Conservation (phyloP, 2,113 vertebrate genomes). For the Alaudala cheleensis region DNA sequence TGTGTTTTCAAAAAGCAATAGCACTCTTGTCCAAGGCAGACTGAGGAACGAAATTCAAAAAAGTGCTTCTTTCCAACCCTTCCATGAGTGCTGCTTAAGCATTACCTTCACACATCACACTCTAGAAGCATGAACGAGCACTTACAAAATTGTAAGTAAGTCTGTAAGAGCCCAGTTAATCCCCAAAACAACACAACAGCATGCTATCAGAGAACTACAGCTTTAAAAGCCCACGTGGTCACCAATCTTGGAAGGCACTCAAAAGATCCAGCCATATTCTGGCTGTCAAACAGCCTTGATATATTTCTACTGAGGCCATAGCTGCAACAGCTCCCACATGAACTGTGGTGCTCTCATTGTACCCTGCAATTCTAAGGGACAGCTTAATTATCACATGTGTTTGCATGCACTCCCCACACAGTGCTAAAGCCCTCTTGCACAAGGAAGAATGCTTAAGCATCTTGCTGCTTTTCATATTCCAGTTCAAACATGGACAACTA, state of each 20-base stretch:
- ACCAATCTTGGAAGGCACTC: neutral
- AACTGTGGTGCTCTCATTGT: neutral
- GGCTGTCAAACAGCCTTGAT: neutral
- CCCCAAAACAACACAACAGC: neutral
- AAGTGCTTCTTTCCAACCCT: neutral
- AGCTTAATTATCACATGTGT: neutral
- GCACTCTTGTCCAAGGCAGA: neutral
- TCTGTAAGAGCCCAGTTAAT: neutral
- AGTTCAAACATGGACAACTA: neutral
- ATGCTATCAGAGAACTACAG: neutral
- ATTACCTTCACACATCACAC: neutral
- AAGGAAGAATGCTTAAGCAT: neutral
- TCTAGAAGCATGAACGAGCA: neutral
- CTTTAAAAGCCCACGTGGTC: neutral
- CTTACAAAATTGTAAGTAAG: neutral
- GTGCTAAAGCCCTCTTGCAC: neutral
- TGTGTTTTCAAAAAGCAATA: neutral
- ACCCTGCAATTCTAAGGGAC: neutral
- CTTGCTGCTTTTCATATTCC: neutral
- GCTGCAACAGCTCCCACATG: neutral
- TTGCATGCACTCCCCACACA: neutral
- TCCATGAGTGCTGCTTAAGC: neutral
- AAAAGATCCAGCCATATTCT: neutral
- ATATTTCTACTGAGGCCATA: neutral
- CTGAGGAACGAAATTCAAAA: neutral